Conservation (phyloP, 2,888 invertebrate species). For the Apodemia zela region DNA sequence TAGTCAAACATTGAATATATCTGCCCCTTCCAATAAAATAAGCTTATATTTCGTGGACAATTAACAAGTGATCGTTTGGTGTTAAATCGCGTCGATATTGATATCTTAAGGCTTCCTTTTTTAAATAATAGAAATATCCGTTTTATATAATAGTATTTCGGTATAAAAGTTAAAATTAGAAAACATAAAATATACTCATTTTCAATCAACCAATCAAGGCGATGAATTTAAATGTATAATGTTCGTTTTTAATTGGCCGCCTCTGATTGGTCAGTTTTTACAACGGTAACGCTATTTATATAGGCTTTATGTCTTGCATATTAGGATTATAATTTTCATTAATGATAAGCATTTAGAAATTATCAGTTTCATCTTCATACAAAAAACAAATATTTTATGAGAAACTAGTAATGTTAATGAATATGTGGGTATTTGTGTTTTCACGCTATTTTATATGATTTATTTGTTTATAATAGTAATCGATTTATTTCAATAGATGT, state of each 20-base stretch:
- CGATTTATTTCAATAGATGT: slow-evolving; percentile 52
- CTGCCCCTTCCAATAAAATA: too few species aligned
- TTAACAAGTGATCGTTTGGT: not conserved
- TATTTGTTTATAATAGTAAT: slow-evolving; percentile 41
- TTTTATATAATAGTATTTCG: slow-evolving; percentile 19
- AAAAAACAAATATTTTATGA: not conserved
- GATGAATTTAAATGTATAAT: not conserved
- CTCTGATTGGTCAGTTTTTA: not conserved
- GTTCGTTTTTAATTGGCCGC: not conserved
- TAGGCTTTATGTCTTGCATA: slow-evolving; percentile 1
- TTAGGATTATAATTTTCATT: slow-evolving; percentile 10
- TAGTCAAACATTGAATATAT: too few species aligned
- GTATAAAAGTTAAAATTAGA: slow-evolving; percentile 15
- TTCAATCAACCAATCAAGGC: slow-evolving; percentile 12
- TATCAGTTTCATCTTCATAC: not conserved
- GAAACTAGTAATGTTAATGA: slow-evolving; percentile 3
- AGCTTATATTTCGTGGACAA: not conserved
- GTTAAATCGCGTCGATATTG: slow-evolving; percentile 25
- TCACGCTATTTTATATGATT: slow-evolving; percentile 44
- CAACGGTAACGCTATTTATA: not conserved
- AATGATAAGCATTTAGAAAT: slow-evolving; percentile 2
- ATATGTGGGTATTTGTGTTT: slow-evolving; percentile 23
- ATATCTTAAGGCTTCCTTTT: slow-evolving; percentile 49
- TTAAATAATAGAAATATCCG: slow-evolving; percentile 42
- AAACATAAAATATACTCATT: not conserved